phyloP scores from a whole-genome alignment of 2,113 vertebrate species.

The Ranitomeya imitator region DNA sequence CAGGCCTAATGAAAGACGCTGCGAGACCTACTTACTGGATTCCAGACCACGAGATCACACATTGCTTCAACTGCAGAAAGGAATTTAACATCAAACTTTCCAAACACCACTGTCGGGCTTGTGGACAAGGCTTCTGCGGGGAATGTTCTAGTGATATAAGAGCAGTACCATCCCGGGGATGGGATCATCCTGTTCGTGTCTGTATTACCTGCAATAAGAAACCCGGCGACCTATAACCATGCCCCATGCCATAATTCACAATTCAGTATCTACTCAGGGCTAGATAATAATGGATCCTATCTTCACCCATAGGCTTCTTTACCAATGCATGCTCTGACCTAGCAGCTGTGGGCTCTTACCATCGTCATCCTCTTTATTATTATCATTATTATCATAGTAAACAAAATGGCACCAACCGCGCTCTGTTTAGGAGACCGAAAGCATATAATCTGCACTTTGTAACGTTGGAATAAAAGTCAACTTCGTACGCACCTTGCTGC shows the following conservation, averaged over 20 bases:
- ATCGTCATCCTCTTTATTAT: not conserved
- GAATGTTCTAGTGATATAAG: constrained; percentile 91
- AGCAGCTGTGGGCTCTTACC: constrained; percentile 31
- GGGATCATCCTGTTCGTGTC: constrained; percentile 97
- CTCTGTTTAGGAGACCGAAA: constrained; percentile 30
- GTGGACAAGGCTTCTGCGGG: constrained; percentile 94
- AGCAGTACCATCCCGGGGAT: constrained; percentile 91
- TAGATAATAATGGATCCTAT: constrained; percentile 70
- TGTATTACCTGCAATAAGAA: constrained; percentile 94
- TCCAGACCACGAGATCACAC: constrained; percentile 92
- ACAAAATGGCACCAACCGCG: not conserved
- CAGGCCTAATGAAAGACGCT: constrained; percentile 93
- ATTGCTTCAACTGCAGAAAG: constrained; percentile 88
- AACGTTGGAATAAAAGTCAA: constrained; percentile 13
- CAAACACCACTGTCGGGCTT: constrained; percentile 97
- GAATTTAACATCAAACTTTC: constrained; percentile 92
- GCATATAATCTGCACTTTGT: constrained; percentile 47
- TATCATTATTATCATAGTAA: not conserved
- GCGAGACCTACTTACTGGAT: constrained; percentile 97
- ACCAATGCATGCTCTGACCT: constrained; percentile 71
- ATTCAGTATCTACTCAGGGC: constrained; percentile 82
- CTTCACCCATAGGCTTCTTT: constrained; percentile 65
- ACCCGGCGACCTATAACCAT: constrained; percentile 90
- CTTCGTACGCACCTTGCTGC: constrained; percentile 22
- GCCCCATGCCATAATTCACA: constrained; percentile 69